phyloP scores from a whole-genome alignment of 2,888 invertebrate genomes.

The Pterostichus madidus region DNA sequence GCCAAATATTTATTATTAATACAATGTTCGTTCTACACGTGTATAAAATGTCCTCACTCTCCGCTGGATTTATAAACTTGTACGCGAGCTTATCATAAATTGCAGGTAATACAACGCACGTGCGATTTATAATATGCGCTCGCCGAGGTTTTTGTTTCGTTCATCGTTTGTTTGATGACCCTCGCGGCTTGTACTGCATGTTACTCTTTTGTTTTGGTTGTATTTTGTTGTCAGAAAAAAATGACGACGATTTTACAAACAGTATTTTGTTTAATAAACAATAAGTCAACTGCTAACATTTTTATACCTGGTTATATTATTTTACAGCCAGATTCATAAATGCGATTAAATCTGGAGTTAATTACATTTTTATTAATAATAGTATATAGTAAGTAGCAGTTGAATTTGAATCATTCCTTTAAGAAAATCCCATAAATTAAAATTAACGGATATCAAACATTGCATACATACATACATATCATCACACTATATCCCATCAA shows the following conservation, averaged over 20 bases:
- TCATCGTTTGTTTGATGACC: constrained; percentile 47
- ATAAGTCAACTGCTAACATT: no score
- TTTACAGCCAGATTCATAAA: no score
- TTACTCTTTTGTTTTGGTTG: constrained; percentile 48
- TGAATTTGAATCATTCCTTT: no score
- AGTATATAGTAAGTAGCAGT: no score
- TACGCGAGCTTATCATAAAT: constrained; percentile 44
- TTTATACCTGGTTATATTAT: no score
- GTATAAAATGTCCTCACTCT: constrained; percentile 31
- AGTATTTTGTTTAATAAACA: constrained; percentile 28
- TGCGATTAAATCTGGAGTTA: no score
- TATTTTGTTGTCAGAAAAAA: constrained; percentile 38
- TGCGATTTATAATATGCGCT: constrained; percentile 41
- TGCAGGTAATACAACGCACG: constrained; percentile 33
- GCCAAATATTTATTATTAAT: constrained; percentile 60
- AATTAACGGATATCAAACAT: no score
- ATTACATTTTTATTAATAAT: no score
- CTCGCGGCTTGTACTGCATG: constrained; percentile 49
- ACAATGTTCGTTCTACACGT: constrained; percentile 38
- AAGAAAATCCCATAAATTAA: no score
- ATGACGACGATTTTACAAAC: constrained; percentile 15
- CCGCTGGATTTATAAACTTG: constrained; percentile 27
- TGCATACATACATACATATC: no score
- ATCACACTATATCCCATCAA: no score
- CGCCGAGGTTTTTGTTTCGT: constrained; percentile 40